phyloP scores from a whole-genome alignment of 2,113 vertebrate species.

The Coracopsis vasa region DNA sequence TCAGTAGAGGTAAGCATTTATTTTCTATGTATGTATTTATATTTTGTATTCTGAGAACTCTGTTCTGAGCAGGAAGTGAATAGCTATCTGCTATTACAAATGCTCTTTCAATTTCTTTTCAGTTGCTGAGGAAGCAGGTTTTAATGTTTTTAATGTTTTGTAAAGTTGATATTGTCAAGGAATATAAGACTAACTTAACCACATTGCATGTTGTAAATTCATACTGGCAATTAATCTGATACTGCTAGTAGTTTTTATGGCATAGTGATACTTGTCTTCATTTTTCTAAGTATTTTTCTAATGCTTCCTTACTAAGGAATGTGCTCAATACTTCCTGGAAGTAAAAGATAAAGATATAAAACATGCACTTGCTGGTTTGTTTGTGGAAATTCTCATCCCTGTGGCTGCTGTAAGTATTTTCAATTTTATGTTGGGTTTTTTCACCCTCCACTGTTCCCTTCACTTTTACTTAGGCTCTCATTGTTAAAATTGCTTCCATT shows the following conservation, averaged over 20 bases:
- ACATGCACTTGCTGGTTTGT: conserved; percentile 95
- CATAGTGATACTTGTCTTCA: neutral
- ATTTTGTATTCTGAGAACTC: neutral
- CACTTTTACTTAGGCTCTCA: neutral
- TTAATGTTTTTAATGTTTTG: neutral
- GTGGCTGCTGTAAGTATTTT: conserved; percentile 95
- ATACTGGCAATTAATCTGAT: neutral
- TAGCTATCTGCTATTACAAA: neutral
- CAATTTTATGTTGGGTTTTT: neutral
- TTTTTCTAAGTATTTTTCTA: conserved; percentile 2
- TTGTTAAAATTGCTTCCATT: neutral
- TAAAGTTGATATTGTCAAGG: neutral
- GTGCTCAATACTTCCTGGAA: conserved; percentile 98
- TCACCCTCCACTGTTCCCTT: rapidly evolving
- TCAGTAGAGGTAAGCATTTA: neutral
- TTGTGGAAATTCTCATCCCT: conserved; percentile 98
- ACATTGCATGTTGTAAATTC: neutral
- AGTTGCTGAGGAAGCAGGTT: neutral
- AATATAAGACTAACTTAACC: neutral
- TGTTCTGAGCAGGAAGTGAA: neutral
- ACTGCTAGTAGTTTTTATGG: neutral
- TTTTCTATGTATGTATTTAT: neutral
- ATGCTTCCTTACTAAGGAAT: conserved; percentile 80
- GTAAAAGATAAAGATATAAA: conserved; percentile 99
- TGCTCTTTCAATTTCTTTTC: neutral